A percentile compares a stretch with the other conserved stretches of the same genome.
phyloP scores from a whole-genome alignment of 2,797 vertebrate genomes.

The Liasis olivaceus region DNA sequence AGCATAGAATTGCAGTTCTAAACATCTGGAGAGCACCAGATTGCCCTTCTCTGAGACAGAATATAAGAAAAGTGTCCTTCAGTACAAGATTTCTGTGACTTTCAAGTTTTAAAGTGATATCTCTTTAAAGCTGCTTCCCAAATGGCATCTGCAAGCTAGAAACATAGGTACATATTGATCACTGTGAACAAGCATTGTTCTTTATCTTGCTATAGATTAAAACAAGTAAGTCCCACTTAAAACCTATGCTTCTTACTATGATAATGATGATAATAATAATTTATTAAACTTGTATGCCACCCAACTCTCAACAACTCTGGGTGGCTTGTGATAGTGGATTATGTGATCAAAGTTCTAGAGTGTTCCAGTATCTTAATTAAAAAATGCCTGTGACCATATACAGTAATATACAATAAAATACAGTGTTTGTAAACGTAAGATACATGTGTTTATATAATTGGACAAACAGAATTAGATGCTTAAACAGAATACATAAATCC shows the following conservation, averaged over 20 bases:
- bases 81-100: conserved; percentile 23
- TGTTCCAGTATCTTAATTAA: not conserved
- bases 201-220: not conserved
- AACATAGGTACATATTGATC: too few species aligned
- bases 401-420: not conserved
- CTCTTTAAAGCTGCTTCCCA: not conserved
- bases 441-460: not conserved
- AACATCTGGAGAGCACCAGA: not conserved
- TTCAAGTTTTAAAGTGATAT: not conserved
- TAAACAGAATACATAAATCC: not conserved
- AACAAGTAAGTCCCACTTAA: not conserved
- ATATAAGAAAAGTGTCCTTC: not conserved
- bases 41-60: not conserved
- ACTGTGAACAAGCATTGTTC: not conserved
- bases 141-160: not conserved
- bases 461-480: not conserved
- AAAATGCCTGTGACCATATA: not conserved
- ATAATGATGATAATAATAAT: not conserved
- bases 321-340: not conserved
- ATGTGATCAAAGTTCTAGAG: not conserved
- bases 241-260: not conserved
- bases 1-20: not conserved
- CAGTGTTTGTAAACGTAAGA: not conserved
- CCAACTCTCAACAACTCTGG: not conserved
- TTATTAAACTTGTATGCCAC: not conserved